A percentile compares a stretch with the other conserved stretches of the same genome.
phyloP scores from a whole-genome alignment of 1,140 invertebrate genomes.

The Rhagoletis pomonella region DNA sequence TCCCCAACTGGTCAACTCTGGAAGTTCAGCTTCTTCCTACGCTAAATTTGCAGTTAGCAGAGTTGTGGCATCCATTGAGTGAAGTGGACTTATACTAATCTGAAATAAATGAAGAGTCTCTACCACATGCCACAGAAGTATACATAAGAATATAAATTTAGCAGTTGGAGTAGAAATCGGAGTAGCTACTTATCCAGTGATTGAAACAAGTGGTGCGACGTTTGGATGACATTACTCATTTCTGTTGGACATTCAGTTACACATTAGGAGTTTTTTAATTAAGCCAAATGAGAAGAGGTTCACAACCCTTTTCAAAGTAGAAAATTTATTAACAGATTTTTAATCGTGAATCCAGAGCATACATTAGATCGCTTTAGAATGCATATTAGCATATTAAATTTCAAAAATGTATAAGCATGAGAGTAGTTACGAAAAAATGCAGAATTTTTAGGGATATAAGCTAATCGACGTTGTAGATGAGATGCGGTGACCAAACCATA shows the following conservation, averaged over 20 bases:
- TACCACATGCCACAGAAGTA: conserved; percentile 29
- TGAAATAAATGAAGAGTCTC: conserved; percentile 72
- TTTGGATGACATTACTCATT: background rate
- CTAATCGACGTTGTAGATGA: too few species aligned
- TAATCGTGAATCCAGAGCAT: too few species aligned
- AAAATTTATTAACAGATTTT: too few species aligned
- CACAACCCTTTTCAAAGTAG: too few species aligned
- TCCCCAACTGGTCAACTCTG: background rate
- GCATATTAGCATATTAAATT: too few species aligned
- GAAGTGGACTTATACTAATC: conserved; percentile 66
- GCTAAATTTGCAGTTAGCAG: background rate
- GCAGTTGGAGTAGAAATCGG: background rate
- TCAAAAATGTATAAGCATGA: too few species aligned
- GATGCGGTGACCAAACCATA: too few species aligned
- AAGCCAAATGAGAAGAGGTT: too few species aligned
- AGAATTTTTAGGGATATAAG: too few species aligned
- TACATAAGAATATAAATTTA: background rate
- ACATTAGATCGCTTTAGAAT: too few species aligned
- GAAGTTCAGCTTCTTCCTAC: background rate
- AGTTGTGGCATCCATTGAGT: conserved; percentile 53
- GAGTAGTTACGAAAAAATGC: too few species aligned
- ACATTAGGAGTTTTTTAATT: too few species aligned
- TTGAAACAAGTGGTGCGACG: background rate
- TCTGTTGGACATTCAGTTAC: background rate
- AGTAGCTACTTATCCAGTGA: conserved; percentile 9